Conservation (phyloP, 1,140 invertebrate genomes). For the Drosophila pectinifera region DNA sequence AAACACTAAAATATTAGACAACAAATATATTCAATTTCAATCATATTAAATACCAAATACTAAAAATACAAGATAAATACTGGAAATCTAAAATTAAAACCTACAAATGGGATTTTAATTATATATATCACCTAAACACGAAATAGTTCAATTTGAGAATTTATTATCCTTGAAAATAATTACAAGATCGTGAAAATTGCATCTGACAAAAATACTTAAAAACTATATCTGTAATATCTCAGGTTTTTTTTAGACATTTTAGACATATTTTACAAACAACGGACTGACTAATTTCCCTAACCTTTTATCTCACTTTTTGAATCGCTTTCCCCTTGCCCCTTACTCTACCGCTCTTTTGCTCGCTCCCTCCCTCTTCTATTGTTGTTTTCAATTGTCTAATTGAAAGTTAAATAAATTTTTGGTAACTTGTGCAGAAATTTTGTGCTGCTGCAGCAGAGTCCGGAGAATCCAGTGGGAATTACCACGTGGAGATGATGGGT, state of each 20-base stretch:
- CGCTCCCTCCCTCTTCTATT: conserved; percentile 3
- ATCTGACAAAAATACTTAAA: too few species aligned
- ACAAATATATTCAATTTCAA: background rate
- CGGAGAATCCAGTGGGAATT: conserved; percentile 29
- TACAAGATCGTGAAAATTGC: too few species aligned
- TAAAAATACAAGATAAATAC: background rate
- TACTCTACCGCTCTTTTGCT: background rate
- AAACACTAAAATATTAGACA: background rate
- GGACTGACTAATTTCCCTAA: background rate
- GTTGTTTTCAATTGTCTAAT: conserved; percentile 76
- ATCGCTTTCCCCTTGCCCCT: background rate
- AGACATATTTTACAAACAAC: too few species aligned
- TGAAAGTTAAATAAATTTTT: conserved; percentile 78
- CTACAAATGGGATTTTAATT: too few species aligned
- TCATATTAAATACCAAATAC: background rate
- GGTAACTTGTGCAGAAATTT: conserved; percentile 71
- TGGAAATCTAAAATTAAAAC: too few species aligned
- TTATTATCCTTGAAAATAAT: background rate
- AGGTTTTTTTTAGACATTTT: too few species aligned
- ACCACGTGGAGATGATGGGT: conserved; percentile 9
- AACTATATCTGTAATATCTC: background rate
- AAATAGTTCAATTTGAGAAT: background rate
- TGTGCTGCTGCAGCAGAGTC: conserved; percentile 69
- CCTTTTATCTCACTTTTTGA: background rate
- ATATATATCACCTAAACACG: too few species aligned